phyloP scores from a whole-genome alignment of 2,113 vertebrate genomes.

The Trematomus loennbergii region DNA sequence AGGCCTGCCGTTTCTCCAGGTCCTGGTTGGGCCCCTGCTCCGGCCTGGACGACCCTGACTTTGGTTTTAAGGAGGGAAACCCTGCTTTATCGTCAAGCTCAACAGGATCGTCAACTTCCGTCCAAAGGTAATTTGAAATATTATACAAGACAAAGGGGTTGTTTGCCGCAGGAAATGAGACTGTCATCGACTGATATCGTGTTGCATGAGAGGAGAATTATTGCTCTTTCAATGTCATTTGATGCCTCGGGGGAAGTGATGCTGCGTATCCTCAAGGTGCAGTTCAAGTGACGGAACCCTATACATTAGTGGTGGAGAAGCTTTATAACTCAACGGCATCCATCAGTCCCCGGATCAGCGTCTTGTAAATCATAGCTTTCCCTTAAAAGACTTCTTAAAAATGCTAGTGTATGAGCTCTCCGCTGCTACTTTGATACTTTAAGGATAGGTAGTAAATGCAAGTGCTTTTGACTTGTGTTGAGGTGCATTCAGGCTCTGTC shows the following conservation, averaged over 20 bases:
- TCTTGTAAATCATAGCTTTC: too few relatives aligned
- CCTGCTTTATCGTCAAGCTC: slow-evolving; percentile 94
- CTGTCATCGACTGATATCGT: background rate
- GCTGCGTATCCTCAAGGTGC: too few relatives aligned
- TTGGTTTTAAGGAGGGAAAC: slow-evolving; percentile 91
- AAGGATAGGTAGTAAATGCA: too few relatives aligned
- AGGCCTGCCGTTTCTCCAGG: slow-evolving; percentile 90
- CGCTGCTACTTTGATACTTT: too few relatives aligned
- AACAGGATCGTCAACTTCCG: slow-evolving; percentile 94
- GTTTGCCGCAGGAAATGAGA: background rate
- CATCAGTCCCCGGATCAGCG: too few relatives aligned
- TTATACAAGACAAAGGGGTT: background rate
- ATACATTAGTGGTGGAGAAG: too few relatives aligned
- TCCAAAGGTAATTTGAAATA: slow-evolving; percentile 85
- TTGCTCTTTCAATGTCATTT: background rate
- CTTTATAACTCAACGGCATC: too few relatives aligned
- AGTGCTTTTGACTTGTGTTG: too few relatives aligned
- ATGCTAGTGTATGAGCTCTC: too few relatives aligned
- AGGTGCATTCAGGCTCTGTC: too few relatives aligned
- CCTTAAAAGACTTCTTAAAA: too few relatives aligned
- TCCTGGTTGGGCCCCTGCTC: slow-evolving; percentile 90
- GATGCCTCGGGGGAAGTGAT: background rate
- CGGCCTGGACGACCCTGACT: slow-evolving; percentile 83
- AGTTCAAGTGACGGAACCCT: too few relatives aligned
- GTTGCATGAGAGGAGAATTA: background rate